Evolutionary conservation across 64 coral and sea anemone genomes (phyloP), one percentile per base, ranked within the genome.

Genomic region (Cladopsammia gracilis): DNA sequence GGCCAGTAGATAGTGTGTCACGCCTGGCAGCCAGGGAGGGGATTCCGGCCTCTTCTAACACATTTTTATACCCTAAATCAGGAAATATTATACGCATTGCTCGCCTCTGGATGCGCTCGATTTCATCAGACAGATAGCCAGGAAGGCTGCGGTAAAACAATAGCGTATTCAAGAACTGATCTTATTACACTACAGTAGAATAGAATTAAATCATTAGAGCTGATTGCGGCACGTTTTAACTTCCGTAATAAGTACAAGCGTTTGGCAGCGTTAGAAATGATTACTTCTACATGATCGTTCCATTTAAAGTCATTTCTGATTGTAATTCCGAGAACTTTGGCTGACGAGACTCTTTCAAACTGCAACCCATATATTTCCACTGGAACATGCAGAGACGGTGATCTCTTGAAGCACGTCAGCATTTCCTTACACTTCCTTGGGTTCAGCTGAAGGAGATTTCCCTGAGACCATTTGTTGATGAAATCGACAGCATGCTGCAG

Each of bases 161-260:
- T 58, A 25, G 82, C 82, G 64, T 86, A 86, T 58, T 70, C 59
- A 43, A 67, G 82, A 14, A 58, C 23, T 49, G 82, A 86, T 62
- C 82, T 57, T 11, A 66, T 68, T 14, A 86, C 25, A 12, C 25
- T 48, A 47, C 54, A 76, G 50, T 76, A 76, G 13, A 76, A 47
- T 47, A 18, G 18, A 12, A 77, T 49, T 76, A 78, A 61, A 48
- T 66, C 64, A 18, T 66, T 6, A n/a, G 64, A 15, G 74, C n/a
- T 52, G 15, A 62, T 79, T 66, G 42, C 83, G n/a, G 65, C 89
- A 48, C 77, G 77, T 62, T 83, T 91, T 68, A 91, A 62, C 72
- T 91, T 64, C 54, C 77, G 83, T 83, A 91, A 49, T 48, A 91
- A 59, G 82, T 83, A 91, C 43, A 91, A 16, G 83, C 89, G 83